phyloP scores from a whole-genome alignment of 23 tunicate genomes.

The Trididemnum nubilum region DNA sequence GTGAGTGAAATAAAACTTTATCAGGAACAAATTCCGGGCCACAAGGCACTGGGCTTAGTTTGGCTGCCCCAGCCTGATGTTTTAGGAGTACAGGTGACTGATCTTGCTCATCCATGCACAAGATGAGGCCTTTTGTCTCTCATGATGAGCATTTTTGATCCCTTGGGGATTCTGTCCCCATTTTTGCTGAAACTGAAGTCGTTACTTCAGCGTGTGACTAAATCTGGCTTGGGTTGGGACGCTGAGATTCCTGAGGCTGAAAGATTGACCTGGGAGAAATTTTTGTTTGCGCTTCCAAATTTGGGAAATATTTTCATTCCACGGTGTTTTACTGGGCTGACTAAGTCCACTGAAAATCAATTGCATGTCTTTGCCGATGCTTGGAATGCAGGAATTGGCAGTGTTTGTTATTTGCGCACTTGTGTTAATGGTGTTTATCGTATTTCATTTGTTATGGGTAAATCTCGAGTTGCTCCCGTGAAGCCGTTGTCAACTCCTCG shows the following conservation, averaged over 20 bases:
- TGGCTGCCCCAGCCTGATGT: constrained; percentile 4
- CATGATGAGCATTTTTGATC: constrained; percentile 22
- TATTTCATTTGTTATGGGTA: constrained; percentile 14
- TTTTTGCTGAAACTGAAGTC: constrained; percentile 2
- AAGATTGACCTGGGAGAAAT: neutral
- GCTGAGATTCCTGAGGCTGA: constrained; percentile 12
- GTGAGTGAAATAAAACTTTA: neutral
- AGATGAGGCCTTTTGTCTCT: constrained; percentile 6
- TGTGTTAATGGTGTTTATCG: neutral
- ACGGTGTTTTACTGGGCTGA: neutral
- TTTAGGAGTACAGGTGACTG: neutral
- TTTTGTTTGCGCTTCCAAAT: neutral
- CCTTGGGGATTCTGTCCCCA: neutral
- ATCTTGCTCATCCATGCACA: neutral
- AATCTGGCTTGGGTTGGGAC: constrained; percentile 3
- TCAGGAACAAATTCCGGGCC: neutral
- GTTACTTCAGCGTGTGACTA: constrained; percentile 17
- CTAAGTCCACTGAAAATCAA: neutral
- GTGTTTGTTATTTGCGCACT: constrained; percentile 16
- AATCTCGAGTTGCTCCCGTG: constrained; percentile 19
- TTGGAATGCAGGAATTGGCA: neutral
- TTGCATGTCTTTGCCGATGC: constrained; percentile 22
- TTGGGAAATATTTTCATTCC: neutral
- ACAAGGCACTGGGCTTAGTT: constrained; percentile 12
- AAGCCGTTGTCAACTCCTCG: constrained; percentile 15